Evolutionary conservation across 2,888 invertebrate genomes (phyloP).

Genomic region (Unio pictorum): DNA sequence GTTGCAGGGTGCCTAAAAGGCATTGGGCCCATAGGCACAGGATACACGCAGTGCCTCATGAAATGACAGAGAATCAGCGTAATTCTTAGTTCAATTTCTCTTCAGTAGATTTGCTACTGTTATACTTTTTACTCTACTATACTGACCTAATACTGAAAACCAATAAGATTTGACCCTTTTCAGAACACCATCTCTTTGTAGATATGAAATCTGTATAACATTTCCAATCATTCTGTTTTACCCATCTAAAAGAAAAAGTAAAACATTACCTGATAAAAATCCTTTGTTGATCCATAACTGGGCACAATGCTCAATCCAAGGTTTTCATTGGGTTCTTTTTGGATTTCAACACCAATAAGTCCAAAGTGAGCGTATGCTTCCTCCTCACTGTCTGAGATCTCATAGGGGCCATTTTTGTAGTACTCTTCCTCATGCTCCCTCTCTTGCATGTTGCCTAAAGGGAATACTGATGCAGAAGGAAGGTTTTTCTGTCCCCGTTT

Average conservation of each 20-base stretch:
- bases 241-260: not conserved
- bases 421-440: not conserved
- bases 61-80: too few species aligned
- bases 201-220: not conserved
- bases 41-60: too few species aligned
- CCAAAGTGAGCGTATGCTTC: constrained; percentile 44
- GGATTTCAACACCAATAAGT: constrained; percentile 42
- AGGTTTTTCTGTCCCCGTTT: constrained; percentile 35
- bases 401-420: not conserved
- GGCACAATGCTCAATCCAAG: constrained; percentile 66
- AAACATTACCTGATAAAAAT: constrained; percentile 59
- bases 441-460: constrained; percentile 8
- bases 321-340: constrained; percentile 50
- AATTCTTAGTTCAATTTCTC: too few species aligned
- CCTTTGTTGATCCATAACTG: constrained; percentile 56
- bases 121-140: too few species aligned
- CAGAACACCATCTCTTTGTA: too few species aligned
- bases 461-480: constrained; percentile 28
- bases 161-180: too few species aligned
- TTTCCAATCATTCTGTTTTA: not conserved
- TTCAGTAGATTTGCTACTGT: too few species aligned
- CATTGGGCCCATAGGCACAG: too few species aligned
- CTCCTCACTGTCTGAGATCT: constrained; percentile 42
- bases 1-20: too few species aligned
- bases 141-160: too few species aligned